Evolutionary conservation across 1,140 invertebrate species (phyloP).

Genomic region (Vollenhovia emeryi): DNA sequence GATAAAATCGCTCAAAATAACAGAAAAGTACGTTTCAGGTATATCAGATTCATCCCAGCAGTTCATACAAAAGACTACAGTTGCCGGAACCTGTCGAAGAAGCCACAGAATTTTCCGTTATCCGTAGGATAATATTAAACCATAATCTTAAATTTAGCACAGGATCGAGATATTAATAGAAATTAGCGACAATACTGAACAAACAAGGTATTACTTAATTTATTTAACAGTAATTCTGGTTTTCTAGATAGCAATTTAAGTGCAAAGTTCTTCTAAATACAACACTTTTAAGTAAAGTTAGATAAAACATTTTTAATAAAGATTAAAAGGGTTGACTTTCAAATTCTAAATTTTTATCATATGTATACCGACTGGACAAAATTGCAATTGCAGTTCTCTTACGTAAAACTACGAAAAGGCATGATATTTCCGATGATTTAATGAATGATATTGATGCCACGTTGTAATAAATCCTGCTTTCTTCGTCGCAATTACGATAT

Average conservation of each 20-base stretch:
- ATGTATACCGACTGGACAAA: too few species aligned
- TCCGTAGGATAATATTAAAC: not conserved
- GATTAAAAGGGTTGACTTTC: too few species aligned
- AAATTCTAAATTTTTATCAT: too few species aligned
- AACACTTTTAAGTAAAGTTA: too few species aligned
- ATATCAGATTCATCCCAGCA: constrained; percentile 54
- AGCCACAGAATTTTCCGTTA: constrained; percentile 33
- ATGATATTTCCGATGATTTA: too few species aligned
- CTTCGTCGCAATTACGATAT: too few species aligned
- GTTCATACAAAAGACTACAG: constrained; percentile 47
- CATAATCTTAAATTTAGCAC: not conserved
- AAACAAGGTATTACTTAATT: not conserved
- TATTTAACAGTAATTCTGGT: not conserved
- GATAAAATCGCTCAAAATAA: constrained; percentile 59
- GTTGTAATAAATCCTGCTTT: too few species aligned
- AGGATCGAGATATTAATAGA: not conserved
- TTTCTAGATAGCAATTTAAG: not conserved
- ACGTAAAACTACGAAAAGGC: too few species aligned
- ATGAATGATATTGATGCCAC: too few species aligned
- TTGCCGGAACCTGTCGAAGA: constrained; percentile 26
- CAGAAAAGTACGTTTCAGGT: not conserved
- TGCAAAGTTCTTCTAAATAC: not conserved
- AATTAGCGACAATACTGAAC: not conserved
- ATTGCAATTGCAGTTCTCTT: too few species aligned
- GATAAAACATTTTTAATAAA: too few species aligned